Percentiles rank a stretch among this genome's conserved stretches.
Evolutionary conservation across 2,113 vertebrate genomes (phyloP).

Genomic region (Sprattus sprattus): DNA sequence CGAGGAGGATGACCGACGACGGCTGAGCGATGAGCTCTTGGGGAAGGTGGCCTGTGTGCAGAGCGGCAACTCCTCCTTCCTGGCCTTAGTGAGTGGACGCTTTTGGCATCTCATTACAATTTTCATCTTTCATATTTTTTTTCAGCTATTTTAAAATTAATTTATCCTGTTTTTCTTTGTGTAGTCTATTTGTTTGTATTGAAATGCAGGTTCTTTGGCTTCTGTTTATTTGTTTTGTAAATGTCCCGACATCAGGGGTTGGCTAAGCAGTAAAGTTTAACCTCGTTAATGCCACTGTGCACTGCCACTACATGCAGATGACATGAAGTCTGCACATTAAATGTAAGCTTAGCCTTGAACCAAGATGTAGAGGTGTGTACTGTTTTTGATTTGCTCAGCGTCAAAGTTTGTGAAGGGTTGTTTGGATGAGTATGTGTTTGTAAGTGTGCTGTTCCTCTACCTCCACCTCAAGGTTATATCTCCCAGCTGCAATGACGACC

Average conservation of each 20-base stretch:
- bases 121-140: no score
- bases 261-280: not conserved
- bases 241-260: not conserved
- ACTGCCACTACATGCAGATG: not conserved
- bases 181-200: not conserved
- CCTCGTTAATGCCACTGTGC: not conserved
- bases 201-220: not conserved
- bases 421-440: not conserved
- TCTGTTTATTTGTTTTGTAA: not conserved
- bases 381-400: not conserved
- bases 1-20: conserved; percentile 86
- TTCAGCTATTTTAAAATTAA: not conserved
- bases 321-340: not conserved
- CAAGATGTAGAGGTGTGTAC: not conserved
- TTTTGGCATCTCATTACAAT: not conserved
- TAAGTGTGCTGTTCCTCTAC: not conserved
- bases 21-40: conserved; percentile 85
- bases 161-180: not conserved
- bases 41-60: conserved; percentile 86
- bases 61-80: conserved; percentile 75
- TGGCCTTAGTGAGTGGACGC: conserved; percentile 82
- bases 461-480: conserved; percentile 81
- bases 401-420: not conserved
- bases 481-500: conserved; percentile 92
- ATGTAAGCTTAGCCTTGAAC: not conserved